Evolutionary conservation across 2,888 invertebrate genomes (phyloP), one percentile per base, ranked within the genome.

Genomic region (Leucoptera coffeella): DNA sequence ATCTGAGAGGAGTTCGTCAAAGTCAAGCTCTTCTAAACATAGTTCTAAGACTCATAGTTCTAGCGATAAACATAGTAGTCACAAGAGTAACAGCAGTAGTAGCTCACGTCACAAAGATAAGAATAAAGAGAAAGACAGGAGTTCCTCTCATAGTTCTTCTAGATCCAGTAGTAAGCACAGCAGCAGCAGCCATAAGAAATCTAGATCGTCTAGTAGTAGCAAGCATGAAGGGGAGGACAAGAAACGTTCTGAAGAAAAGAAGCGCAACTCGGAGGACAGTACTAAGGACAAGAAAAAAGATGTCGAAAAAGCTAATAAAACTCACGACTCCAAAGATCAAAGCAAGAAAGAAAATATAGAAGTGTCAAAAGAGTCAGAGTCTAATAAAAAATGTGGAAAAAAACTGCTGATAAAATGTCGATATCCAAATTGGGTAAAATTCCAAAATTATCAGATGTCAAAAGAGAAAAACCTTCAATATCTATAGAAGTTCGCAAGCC

Each of bases 401-500:
- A 82, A 47, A 76, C 78, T 7, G 62, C 82, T 23, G 74, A 75
- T 42, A 74, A 78, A 4, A 80, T 79, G 28, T 77, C 82, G 12
- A 65, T 86, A 30, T 80, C 80, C 38, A 85, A 84, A 58, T 53
- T 87, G 14, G 85, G 85, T 1, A 82, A 84, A 57, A 87, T 87
- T 41, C 86, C 87, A 1, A 88, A 82, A 55, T 78, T 85, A 41
- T 67, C 75, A 44, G 60, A 60, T 40, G 35, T 59, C 44, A 46
- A 77, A 40, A 76, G 74, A 43, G 82, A 82, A 39, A 85, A 84
- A 38, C 81, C 82, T 20, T 84, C 86, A 3, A 85, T 87, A 51
- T 86, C 87, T 1, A 85, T 88, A 38, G 88, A 88, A 71, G 79
- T 82, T 29, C 72, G 86, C 32, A 85, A 84, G 54, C 75, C 74